These are phyloP conservation scores for Schizothorax lantsangensis DNA, from an alignment of 2,797 vertebrate species.

Conservation along the genomic window DNA sequence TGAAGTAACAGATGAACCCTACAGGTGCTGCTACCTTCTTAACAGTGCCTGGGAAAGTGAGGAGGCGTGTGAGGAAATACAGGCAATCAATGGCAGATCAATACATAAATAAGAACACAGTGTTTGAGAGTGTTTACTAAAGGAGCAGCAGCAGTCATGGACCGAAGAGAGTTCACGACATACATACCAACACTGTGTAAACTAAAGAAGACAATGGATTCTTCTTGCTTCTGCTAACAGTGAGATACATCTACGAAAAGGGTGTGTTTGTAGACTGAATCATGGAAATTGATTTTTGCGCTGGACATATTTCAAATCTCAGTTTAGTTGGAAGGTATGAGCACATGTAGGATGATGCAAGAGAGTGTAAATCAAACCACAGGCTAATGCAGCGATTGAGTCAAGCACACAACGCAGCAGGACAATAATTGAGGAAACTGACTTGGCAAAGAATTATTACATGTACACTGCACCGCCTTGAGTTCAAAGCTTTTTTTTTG, in stretches of 20 bases:
- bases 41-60: conserved; percentile 47
- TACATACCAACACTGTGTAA: conserved; percentile 49
- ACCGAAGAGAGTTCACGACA: conserved; percentile 38
- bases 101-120: conserved; percentile 59
- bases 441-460: conserved; percentile 17
- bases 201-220: conserved; percentile 48
- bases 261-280: conserved; percentile 23
- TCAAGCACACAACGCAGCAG: conserved; percentile 11
- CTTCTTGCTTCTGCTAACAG: conserved; percentile 11
- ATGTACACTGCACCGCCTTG: not conserved
- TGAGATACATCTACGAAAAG: conserved; percentile 19
- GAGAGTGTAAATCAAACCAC: conserved; percentile 43
- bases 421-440: conserved; percentile 19
- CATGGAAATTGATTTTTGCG: conserved; percentile 33
- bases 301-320: conserved; percentile 28
- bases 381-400: conserved; percentile 10
- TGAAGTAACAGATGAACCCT: conserved; percentile 22
- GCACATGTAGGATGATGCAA: conserved; percentile 40
- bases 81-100: conserved; percentile 56
- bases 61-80: conserved; percentile 41
- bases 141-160: conserved; percentile 45
- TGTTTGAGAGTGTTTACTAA: conserved; percentile 53
- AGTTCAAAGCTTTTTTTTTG: not conserved
- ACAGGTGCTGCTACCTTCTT: conserved; percentile 47
- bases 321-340: conserved; percentile 17